These are phyloP conservation scores for Tetheella fluctuosa DNA, from an alignment of 2,888 invertebrate species.

Conservation along the genomic window DNA sequence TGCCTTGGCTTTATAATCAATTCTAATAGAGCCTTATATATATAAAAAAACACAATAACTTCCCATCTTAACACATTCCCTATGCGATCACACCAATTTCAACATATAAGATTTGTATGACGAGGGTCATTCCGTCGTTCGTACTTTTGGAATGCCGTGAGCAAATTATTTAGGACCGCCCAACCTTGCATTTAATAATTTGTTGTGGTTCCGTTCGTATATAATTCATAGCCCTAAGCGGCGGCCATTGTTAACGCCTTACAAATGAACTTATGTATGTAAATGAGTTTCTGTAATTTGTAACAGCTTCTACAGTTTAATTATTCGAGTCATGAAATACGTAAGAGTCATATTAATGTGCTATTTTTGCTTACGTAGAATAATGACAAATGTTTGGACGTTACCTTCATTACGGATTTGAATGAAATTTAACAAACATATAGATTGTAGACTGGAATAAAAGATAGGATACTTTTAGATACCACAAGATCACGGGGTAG, in stretches of 20 bases:
- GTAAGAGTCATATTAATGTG: too few relatives aligned
- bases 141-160: conserved; percentile 25
- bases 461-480: too few relatives aligned
- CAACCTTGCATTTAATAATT: conserved; percentile 48
- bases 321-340: neutral
- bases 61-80: too few relatives aligned
- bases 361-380: neutral
- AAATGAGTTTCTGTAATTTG: conserved; percentile 10
- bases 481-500: too few relatives aligned
- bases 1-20: too few relatives aligned
- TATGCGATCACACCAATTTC: conserved; percentile 33
- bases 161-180: conserved; percentile 41
- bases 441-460: too few relatives aligned
- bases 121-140: conserved; percentile 35
- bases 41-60: too few relatives aligned
- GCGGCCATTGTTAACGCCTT: conserved; percentile 34
- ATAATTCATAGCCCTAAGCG: conserved; percentile 38
- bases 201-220: conserved; percentile 39
- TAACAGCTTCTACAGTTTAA: neutral
- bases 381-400: neutral
- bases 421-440: too few relatives aligned
- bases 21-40: too few relatives aligned
- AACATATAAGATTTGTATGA: conserved; percentile 49
- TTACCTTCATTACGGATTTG: too few relatives aligned
- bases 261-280: conserved; percentile 12